Base-by-base conservation (phyloP, 2,888 invertebrate species). In the Plebejus melissa region DNA sequence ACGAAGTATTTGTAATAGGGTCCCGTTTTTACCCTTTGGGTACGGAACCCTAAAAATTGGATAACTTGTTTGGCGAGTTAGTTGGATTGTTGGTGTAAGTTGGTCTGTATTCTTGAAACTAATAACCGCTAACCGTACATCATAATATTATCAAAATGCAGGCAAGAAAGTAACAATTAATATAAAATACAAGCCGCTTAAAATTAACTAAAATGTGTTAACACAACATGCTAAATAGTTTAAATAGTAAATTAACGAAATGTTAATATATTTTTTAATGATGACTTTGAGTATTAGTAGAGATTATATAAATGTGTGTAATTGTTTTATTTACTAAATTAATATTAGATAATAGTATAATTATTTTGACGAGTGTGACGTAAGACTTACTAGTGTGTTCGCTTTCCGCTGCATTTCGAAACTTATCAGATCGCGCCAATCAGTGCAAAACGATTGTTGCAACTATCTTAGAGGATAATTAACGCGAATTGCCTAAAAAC, bases 371-470 rank as follows among this genome's bases (percentile, higher is more conserved):
- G 72, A 54, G 72, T 54, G 32, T 50, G 32, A 65, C 13, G 32
- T 72, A 54, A 72, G 4, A 32, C 16, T 71, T 32, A 32, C 16
- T 72, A 7, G 50, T 36, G 2, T 22, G 41, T 71, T 13, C 28
- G 71, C 36, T 72, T 79, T 78, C 77, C 77, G 76, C 76, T 76
- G 75, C 58, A 32, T 80, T 80, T 78, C 78, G 79, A 76, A 80
- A 80, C 75, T 79, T 79, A 80, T 80, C 80, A 78, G 80, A 80
- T 80, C 65, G 78, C 60, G 74, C 77, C 79, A 80, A 80, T 78
- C 50, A 72, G 72, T 32, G 72, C 72, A 72, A 72, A 72, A 72
- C 72, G 54, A 50, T 72, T 16, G 72, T 72, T 72, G 54, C 54
- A 72, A 54, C 46, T 22, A 41, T 71, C 71, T 71, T 71, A 13